Evolutionary conservation across 2,797 vertebrate species (phyloP).

Genomic region (Poecilia velifera): DNA sequence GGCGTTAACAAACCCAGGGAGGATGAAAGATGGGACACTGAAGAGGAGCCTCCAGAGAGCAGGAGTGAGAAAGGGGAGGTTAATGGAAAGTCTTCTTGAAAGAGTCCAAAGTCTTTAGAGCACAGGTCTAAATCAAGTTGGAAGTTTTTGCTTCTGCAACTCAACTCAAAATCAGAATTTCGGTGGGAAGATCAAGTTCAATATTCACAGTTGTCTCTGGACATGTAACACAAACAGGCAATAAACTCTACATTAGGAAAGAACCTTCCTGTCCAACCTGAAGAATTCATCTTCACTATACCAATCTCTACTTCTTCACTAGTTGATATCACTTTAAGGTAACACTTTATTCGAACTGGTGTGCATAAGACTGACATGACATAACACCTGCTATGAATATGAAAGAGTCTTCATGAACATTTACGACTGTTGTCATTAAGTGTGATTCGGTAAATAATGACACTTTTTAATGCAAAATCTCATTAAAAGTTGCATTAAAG

Average conservation of each 20-base stretch:
- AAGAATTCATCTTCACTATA: not conserved
- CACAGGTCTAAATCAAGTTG: not conserved
- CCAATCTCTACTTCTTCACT: not conserved
- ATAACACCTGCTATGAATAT: no score
- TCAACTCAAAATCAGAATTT: not conserved
- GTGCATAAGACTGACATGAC: no score
- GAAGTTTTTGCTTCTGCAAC: not conserved
- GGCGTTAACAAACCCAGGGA: slow-evolving; percentile 25
- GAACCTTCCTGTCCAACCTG: not conserved
- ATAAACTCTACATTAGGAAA: not conserved
- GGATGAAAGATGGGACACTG: slow-evolving; percentile 31
- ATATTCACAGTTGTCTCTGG: not conserved
- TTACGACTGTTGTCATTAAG: no score
- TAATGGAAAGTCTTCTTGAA: slow-evolving; percentile 46
- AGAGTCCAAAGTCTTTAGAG: not conserved
- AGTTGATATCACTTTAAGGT: not conserved
- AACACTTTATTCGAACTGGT: not conserved
- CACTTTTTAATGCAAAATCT: no score
- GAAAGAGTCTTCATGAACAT: no score
- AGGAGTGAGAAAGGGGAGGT: slow-evolving; percentile 26
- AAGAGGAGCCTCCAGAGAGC: slow-evolving; percentile 22
- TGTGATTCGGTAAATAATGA: no score
- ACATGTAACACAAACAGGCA: not conserved
- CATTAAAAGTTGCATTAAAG: no score
- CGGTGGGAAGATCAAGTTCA: not conserved